Conservation (phyloP, 2,113 vertebrate species). For the Micromys minutus region DNA sequence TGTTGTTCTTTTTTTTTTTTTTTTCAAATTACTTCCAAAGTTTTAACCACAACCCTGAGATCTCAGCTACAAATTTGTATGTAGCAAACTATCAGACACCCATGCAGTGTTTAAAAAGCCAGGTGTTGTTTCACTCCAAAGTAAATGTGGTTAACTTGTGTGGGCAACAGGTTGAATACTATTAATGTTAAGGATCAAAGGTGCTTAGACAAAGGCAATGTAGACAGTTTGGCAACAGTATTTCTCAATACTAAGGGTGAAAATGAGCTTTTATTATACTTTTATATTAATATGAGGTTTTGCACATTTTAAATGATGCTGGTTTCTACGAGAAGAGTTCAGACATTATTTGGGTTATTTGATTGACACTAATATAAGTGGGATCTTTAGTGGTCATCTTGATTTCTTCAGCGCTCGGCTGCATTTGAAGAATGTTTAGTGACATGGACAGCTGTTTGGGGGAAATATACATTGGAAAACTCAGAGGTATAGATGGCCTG, state of each 20-base stretch:
- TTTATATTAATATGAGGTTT: constrained; percentile 9
- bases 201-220: not conserved
- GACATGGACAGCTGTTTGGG: not conserved
- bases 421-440: constrained; percentile 26
- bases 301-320: constrained; percentile 23
- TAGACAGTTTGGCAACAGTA: not conserved
- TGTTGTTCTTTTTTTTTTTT: not conserved
- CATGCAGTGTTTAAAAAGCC: not conserved
- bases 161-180: not conserved
- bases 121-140: constrained; percentile 3
- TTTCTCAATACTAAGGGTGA: not conserved
- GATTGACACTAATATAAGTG: constrained; percentile 22
- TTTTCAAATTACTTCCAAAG: not conserved
- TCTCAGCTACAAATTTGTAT: not conserved
- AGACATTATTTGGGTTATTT: constrained; percentile 41
- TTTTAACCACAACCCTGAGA: constrained; percentile 38
- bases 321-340: not conserved
- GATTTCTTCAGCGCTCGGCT: constrained; percentile 23
- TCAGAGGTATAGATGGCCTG: not conserved
- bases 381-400: constrained; percentile 26
- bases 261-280: not conserved
- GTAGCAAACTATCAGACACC: not conserved
- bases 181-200: not conserved
- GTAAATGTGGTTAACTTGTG: not conserved
- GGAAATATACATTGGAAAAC: not conserved